These are phyloP conservation scores for Fragum fragum DNA, from an alignment of 2,888 invertebrate genomes.

Conservation along the genomic window DNA sequence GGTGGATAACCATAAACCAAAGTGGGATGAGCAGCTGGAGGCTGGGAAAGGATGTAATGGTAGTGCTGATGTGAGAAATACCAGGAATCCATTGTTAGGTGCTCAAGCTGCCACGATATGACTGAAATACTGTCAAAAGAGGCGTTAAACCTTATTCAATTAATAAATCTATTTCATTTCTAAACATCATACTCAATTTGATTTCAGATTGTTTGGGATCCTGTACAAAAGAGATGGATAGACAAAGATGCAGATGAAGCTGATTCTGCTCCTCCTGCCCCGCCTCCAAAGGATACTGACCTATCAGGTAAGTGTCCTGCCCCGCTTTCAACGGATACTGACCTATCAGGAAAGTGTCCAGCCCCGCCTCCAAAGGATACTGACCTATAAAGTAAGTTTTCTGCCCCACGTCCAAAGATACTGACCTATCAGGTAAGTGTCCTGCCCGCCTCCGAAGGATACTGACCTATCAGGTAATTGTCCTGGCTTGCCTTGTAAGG, in stretches of 20 bases:
- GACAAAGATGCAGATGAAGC: slow-evolving; percentile 93
- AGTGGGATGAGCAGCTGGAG: too few species aligned
- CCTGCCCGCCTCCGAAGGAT: slow-evolving; percentile 83
- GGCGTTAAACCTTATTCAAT: too few species aligned
- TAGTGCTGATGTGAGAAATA: too few species aligned
- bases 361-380: slow-evolving; percentile 83
- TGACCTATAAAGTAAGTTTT: slow-evolving; percentile 69
- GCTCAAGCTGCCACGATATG: too few species aligned
- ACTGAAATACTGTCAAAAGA: too few species aligned
- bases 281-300: slow-evolving; percentile 84
- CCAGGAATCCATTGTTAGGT: too few species aligned
- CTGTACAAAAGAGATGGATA: slow-evolving; percentile 94
- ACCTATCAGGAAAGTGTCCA: slow-evolving; percentile 67
- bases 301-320: slow-evolving; percentile 63
- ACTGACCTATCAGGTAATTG: slow-evolving; percentile 73
- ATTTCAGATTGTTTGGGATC: slow-evolving; percentile 96
- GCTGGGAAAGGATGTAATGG: too few species aligned
- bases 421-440: slow-evolving; percentile 89
- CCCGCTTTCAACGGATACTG: slow-evolving; percentile 83
- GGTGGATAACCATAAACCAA: too few species aligned
- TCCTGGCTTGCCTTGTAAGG: slow-evolving; percentile 82
- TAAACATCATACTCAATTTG: too few species aligned
- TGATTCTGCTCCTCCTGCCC: slow-evolving; percentile 80
- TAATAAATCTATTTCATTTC: too few species aligned
- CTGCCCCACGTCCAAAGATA: slow-evolving; percentile 89